A percentile compares a stretch with the other conserved stretches of the same genome.
Evolutionary conservation across 2,888 invertebrate genomes (phyloP).

Genomic region (Spicauda simplicius): DNA sequence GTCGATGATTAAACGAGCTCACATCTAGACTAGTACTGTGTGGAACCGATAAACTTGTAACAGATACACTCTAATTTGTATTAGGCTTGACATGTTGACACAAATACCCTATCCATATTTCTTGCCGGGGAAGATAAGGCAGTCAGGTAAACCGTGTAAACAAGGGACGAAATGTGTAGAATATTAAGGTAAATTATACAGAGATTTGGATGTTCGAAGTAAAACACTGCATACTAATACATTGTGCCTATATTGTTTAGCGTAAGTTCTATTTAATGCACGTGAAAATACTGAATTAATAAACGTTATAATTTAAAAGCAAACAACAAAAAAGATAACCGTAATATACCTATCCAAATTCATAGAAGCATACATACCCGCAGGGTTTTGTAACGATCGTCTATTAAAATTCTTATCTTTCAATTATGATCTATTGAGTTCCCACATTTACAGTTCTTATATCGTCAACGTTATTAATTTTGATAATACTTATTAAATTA

Average conservation of each 20-base stretch:
- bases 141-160: slow-evolving; percentile 11
- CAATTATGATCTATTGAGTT: not conserved
- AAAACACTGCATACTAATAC: slow-evolving; percentile 4
- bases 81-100: slow-evolving; percentile 37
- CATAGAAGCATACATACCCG: not conserved
- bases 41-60: slow-evolving; percentile 41
- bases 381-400: not conserved
- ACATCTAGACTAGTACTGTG: slow-evolving; percentile 41
- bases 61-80: slow-evolving; percentile 41
- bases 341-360: not conserved
- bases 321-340: not conserved
- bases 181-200: slow-evolving; percentile 9
- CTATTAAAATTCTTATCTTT: not conserved
- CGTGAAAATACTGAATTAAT: no score
- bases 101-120: slow-evolving; percentile 14
- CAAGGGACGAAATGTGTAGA: not conserved
- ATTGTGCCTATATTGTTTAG: not conserved
- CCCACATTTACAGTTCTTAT: not conserved
- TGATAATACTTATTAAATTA: not conserved
- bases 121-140: slow-evolving; percentile 3
- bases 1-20: slow-evolving; percentile 50
- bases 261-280: not conserved
- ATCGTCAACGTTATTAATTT: not conserved
- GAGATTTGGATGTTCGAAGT: not conserved
- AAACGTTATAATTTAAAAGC: not conserved